These are phyloP conservation scores for Diglossa cyanea DNA, from an alignment of 2,797 vertebrate species.

Conservation along the genomic window DNA sequence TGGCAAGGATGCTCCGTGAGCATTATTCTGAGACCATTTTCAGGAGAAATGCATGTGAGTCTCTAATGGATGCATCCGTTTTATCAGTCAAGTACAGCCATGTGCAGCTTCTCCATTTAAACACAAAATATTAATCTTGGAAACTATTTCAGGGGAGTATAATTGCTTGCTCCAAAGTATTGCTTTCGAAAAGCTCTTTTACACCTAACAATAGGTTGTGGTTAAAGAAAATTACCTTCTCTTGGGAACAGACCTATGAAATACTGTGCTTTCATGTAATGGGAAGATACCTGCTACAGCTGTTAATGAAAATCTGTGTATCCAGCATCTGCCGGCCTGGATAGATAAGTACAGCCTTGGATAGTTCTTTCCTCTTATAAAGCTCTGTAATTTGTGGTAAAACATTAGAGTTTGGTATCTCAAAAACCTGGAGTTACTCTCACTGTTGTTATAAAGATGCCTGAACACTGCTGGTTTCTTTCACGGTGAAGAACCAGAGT, in stretches of 20 bases:
- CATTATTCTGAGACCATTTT: neutral
- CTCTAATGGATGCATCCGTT: neutral
- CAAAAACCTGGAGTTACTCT: neutral
- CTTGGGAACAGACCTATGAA: neutral
- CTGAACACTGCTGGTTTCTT: neutral
- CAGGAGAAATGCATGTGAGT: neutral
- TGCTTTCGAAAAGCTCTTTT: neutral
- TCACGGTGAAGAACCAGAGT: neutral
- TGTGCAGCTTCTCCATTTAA: neutral
- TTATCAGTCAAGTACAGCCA: neutral
- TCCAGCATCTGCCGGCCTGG: neutral
- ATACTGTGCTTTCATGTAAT: neutral
- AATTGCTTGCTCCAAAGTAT: neutral
- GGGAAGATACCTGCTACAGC: neutral
- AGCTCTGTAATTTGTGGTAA: neutral
- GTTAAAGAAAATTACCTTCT: neutral
- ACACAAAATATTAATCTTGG: neutral
- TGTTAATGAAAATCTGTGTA: neutral
- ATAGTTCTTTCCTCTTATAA: neutral
- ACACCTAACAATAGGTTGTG: neutral
- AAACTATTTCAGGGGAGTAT: neutral
- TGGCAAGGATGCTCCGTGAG: neutral
- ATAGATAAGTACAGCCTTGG: neutral
- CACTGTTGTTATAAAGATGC: neutral
- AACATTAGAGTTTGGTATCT: neutral